phyloP scores from a whole-genome alignment of 2,888 invertebrate genomes.

The Limulus polyphemus region DNA sequence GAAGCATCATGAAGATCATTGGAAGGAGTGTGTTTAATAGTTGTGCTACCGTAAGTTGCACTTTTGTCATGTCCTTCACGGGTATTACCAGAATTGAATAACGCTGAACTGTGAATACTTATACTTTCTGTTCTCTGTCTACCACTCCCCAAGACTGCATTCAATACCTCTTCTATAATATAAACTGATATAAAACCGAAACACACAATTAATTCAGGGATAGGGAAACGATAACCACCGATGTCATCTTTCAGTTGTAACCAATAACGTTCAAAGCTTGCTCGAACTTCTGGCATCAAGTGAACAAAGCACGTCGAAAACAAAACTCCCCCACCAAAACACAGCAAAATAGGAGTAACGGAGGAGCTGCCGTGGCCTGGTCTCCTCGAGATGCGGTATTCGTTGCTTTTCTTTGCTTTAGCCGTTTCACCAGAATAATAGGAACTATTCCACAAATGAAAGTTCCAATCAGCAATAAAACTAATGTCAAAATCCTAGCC shows the following conservation, averaged over 20 bases:
- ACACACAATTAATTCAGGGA: slow-evolving; percentile 60
- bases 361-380: no score
- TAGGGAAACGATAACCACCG: slow-evolving; percentile 43
- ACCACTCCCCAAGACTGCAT: slow-evolving; percentile 17
- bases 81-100: no score
- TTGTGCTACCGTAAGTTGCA: not conserved
- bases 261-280: slow-evolving; percentile 46
- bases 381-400: no score
- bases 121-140: no score
- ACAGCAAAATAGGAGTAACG: slow-evolving; percentile 37
- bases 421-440: not conserved
- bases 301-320: slow-evolving; percentile 69
- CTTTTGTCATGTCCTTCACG: no score
- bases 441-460: not conserved
- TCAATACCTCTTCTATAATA: slow-evolving; percentile 54
- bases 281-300: slow-evolving; percentile 62
- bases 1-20: no score
- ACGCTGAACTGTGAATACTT: no score
- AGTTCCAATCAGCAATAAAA: slow-evolving; percentile 13
- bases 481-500: not conserved
- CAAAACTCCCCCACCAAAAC: slow-evolving; percentile 75
- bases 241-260: no score
- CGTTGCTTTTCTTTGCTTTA: no score
- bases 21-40: no score
- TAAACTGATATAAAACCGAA: slow-evolving; percentile 62